Base-by-base conservation (phyloP, 2,888 invertebrate species). In the Polietes domitor region DNA sequence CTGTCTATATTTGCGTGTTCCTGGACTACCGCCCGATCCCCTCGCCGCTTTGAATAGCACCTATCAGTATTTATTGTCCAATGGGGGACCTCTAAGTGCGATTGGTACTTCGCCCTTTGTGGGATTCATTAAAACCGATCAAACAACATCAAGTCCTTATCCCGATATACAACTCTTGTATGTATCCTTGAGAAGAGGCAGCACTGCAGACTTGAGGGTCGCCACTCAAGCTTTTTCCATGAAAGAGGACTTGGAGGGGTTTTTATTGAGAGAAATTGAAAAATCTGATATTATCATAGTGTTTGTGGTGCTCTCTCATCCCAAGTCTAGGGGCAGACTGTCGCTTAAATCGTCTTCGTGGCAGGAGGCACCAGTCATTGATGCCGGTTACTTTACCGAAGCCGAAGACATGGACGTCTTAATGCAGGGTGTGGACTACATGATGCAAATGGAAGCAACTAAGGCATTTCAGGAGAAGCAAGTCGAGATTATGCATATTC, bases 131-230 rank as follows among this genome's bases (percentile, higher is more conserved):
- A 94, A 94, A 83, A 93, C 93, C 0, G 90, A 92, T 0, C 91
- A 93, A 68, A 92, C 92, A 12, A 17, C 37, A 12, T 9, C 65
- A 5, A 41, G 92, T 5, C 68, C 15, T 15, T 94, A 94, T 88
- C 95, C 95, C 0, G 94, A 95, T 86, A 89, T 95, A n/a, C 93
- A 94, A 88, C 88, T 93, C 9, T 91, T 93, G 68, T 92, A 94
- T 53, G 41, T 92, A 0, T 90, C 92, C 5, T 17, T 87, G 0
- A 75, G 71, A 26, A 86, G 80, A n/a, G 83, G 81, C 7, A 61
- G 85, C 24, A 12, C 19, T 0, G 21, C 0, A 4, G 71, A 28
- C 7, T 89, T 93, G 19, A 89, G 77, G 0, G 90, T 91, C 80
- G 73, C 85, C 4, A 28, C 87, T 2, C 55, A 85, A 5, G 74